Percentiles rank a stretch among this genome's conserved stretches.
phyloP scores from a whole-genome alignment of 2,797 vertebrate species.

The Rhadinocentrus ornatus region DNA sequence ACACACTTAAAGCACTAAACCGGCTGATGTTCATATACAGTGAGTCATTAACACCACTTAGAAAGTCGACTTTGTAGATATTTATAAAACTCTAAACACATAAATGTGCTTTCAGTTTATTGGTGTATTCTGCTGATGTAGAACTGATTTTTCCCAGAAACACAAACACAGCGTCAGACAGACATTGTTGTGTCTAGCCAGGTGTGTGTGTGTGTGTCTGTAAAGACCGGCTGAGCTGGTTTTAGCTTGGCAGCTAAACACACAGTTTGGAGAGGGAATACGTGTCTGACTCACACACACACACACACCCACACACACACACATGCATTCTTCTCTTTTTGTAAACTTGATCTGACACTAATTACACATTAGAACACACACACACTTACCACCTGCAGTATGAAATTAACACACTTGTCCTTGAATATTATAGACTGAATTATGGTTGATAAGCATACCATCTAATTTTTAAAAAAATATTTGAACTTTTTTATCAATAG shows the following conservation, averaged over 20 bases:
- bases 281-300: conserved; percentile 27
- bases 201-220: conserved; percentile 43
- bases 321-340: conserved; percentile 15
- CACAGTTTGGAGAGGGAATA: conserved; percentile 59
- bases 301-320: conserved; percentile 5
- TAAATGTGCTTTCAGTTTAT: conserved; percentile 30
- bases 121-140: conserved; percentile 33
- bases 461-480: too few species aligned
- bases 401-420: conserved; percentile 33
- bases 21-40: background rate
- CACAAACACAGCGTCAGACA: conserved; percentile 40
- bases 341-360: conserved; percentile 22
- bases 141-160: conserved; percentile 43
- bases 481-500: too few species aligned
- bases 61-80: background rate
- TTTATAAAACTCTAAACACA: conserved; percentile 13
- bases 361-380: conserved; percentile 13
- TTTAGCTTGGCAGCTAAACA: conserved; percentile 58
- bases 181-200: conserved; percentile 72
- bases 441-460: background rate
- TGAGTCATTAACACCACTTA: conserved; percentile 24
- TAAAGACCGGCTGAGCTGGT: conserved; percentile 62
- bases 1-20: conserved; percentile 1
- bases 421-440: conserved; percentile 30
- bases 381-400: conserved; percentile 25